Conservation (phyloP, 2,797 vertebrate genomes). For the Typhlichthys subterraneus region DNA sequence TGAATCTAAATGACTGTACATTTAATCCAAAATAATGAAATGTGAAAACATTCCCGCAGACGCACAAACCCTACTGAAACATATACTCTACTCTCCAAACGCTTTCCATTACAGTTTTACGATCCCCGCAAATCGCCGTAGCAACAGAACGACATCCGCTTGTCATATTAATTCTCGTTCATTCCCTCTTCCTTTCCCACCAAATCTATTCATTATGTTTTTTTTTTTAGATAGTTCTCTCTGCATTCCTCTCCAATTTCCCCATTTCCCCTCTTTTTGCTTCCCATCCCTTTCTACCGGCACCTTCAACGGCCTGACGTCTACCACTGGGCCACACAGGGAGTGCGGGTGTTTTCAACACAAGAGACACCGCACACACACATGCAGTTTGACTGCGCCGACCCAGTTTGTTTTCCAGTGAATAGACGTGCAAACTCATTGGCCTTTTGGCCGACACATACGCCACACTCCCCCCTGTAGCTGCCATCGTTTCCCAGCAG, state of each 20-base stretch:
- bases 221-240: constrained; percentile 19
- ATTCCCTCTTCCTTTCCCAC: constrained; percentile 49
- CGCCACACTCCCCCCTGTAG: constrained; percentile 33
- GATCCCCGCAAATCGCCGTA: constrained; percentile 7
- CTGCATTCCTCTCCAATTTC: constrained; percentile 2
- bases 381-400: constrained; percentile 53
- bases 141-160: constrained; percentile 31
- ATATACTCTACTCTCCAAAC: too few relatives aligned
- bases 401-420: constrained; percentile 66
- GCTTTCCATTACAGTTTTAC: background rate
- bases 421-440: constrained; percentile 65
- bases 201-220: constrained; percentile 14
- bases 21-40: too few relatives aligned
- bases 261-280: background rate
- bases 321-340: constrained; percentile 68
- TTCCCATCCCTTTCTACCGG: constrained; percentile 14
- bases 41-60: too few relatives aligned
- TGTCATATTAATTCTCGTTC: constrained; percentile 3
- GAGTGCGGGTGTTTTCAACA: constrained; percentile 46
- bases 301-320: constrained; percentile 42
- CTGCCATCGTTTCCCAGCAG: constrained; percentile 58
- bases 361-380: constrained; percentile 63
- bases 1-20: too few relatives aligned
- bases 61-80: too few relatives aligned
- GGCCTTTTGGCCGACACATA: constrained; percentile 58